phyloP scores from a whole-genome alignment of 2,888 invertebrate species.

The Stomorhina lunata region DNA sequence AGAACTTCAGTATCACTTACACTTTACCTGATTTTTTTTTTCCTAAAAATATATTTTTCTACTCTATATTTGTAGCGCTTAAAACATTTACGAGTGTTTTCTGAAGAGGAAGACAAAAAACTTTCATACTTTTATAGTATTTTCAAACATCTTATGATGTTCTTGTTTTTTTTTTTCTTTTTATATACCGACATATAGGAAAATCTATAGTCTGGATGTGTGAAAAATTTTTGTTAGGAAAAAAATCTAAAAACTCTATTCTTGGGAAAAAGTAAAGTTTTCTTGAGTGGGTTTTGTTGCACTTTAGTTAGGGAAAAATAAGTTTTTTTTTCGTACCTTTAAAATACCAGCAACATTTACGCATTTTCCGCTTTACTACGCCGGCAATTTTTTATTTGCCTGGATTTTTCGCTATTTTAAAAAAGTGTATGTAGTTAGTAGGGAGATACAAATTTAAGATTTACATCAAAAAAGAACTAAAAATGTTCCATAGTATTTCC shows the following conservation, averaged over 20 bases:
- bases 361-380: constrained; percentile 59
- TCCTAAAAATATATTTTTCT: no score
- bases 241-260: constrained; percentile 20
- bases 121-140: background rate
- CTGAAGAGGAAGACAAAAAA: constrained; percentile 2
- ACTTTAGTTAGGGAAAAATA: background rate
- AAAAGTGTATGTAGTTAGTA: background rate
- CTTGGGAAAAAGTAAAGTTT: constrained; percentile 33
- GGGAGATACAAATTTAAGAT: background rate
- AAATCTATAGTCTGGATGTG: constrained; percentile 53
- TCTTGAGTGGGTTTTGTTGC: constrained; percentile 25
- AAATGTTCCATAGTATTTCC: no score
- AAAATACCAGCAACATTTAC: constrained; percentile 56
- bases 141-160: background rate
- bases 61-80: constrained; percentile 42
- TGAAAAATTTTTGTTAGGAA: constrained; percentile 29
- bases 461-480: no score
- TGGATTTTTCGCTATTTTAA: background rate
- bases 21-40: constrained; percentile 47
- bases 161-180: background rate
- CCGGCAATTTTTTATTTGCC: background rate
- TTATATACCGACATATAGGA: constrained; percentile 9
- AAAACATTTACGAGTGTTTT: constrained; percentile 51
- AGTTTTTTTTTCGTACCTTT: constrained; percentile 22
- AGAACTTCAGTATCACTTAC: constrained; percentile 62